These are phyloP conservation scores for Xiphydria camelus DNA, from an alignment of 2,888 invertebrate species.

Conservation along the genomic window DNA sequence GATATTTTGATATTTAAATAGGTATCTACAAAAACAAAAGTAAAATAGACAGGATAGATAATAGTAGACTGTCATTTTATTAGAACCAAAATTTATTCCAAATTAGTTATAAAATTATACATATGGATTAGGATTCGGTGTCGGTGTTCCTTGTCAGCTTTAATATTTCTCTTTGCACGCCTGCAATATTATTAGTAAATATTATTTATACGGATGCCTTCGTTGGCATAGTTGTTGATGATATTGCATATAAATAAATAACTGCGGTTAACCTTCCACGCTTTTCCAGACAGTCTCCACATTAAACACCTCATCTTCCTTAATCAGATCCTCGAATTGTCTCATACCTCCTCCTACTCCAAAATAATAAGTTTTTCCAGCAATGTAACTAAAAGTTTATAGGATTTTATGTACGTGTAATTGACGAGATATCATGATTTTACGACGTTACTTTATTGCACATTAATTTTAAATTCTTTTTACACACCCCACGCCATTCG, in stretches of 20 bases:
- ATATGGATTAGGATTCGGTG: no score
- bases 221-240: constrained; percentile 2
- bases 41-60: no score
- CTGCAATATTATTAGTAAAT: constrained; percentile 17
- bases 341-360: constrained; percentile 89
- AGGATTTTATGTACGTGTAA: not conserved
- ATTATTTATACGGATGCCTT: constrained; percentile 4
- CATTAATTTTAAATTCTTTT: not conserved
- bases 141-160: constrained; percentile 20
- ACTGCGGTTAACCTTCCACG: constrained; percentile 58
- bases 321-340: constrained; percentile 72
- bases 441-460: no score
- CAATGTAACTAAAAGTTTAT: constrained; percentile 63
- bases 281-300: constrained; percentile 68
- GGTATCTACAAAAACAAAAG: no score
- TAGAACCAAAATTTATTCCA: no score
- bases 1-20: no score
- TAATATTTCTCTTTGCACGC: constrained; percentile 28
- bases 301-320: constrained; percentile 62
- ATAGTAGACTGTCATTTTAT: no score
- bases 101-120: no score
- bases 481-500: constrained; percentile 65
- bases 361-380: constrained; percentile 92
- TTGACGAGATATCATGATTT: no score
- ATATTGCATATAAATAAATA: constrained; percentile 1